Evolutionary conservation across 1,140 invertebrate genomes (phyloP).

Genomic region (Paraescarpia echinospica): DNA sequence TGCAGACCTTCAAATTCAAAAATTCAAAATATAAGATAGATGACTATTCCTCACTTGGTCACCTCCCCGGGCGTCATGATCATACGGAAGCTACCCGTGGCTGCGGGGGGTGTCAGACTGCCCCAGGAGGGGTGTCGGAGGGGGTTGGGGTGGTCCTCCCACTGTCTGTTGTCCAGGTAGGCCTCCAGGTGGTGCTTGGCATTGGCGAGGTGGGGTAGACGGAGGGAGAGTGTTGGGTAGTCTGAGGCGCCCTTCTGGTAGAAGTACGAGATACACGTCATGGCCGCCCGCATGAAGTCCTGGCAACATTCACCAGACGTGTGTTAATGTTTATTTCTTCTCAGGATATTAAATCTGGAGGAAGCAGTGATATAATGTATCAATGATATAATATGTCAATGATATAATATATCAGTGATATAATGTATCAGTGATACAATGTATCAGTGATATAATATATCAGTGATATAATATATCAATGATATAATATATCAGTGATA

Average conservation of each 20-base stretch:
- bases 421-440: no score
- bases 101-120: conserved; percentile 13
- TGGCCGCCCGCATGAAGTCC: conserved; percentile 56
- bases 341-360: no score
- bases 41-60: background rate
- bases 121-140: conserved; percentile 3
- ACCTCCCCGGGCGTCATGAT: background rate
- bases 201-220: conserved; percentile 46
- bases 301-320: conserved; percentile 30
- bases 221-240: conserved; percentile 45
- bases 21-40: no score
- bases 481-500: no score
- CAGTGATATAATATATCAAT: no score
- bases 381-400: no score
- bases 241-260: conserved; percentile 47
- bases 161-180: conserved; percentile 47
- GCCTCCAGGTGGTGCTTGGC: conserved; percentile 53
- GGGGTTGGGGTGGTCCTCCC: conserved; percentile 28
- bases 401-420: no score
- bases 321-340: background rate
- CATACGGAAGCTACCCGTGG: conserved; percentile 20
- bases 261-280: conserved; percentile 55
- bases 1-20: no score
- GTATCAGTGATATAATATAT: no score
- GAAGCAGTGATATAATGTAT: no score